Percentiles rank a stretch among this genome's conserved stretches.
phyloP scores from a whole-genome alignment of 2,888 invertebrate species.

The Apodemia duryi region DNA sequence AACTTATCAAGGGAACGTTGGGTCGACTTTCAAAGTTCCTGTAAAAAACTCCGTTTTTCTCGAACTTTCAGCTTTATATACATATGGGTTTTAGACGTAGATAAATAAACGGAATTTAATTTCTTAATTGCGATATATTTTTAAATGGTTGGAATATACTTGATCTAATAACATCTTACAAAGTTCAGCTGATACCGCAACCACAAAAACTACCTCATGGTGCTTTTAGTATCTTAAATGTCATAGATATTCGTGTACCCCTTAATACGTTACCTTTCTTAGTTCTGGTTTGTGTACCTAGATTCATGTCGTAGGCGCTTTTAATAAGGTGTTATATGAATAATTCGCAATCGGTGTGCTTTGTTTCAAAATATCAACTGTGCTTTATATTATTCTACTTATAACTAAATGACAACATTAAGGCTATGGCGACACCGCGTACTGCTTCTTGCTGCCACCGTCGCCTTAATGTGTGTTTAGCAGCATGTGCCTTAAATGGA shows the following conservation, averaged over 20 bases:
- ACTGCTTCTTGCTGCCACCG: background rate
- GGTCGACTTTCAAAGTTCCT: background rate
- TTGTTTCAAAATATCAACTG: too few species aligned
- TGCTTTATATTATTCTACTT: slow-evolving; percentile 4
- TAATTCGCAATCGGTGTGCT: slow-evolving; percentile 7
- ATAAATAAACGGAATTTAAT: background rate
- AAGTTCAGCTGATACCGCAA: slow-evolving; percentile 23
- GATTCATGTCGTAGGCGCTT: slow-evolving; percentile 1
- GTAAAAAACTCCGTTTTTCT: background rate
- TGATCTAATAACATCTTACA: slow-evolving; percentile 3
- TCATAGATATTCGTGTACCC: slow-evolving; percentile 10
- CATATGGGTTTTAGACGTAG: background rate
- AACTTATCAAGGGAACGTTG: slow-evolving; percentile 10
- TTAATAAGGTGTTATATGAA: background rate
- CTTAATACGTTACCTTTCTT: slow-evolving; percentile 10
- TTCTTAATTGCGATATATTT: background rate
- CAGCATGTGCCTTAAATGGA: slow-evolving; percentile 23
- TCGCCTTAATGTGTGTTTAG: slow-evolving; percentile 10
- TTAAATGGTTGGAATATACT: background rate
- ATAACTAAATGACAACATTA: slow-evolving; percentile 7
- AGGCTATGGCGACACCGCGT: background rate
- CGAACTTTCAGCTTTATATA: slow-evolving; percentile 2
- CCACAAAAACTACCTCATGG: slow-evolving; percentile 31
- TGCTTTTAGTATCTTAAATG: slow-evolving; percentile 7
- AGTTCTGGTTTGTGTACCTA: background rate